Base-by-base conservation (phyloP, 1,140 invertebrate genomes). In the Caenorhabditis inopinata region DNA sequence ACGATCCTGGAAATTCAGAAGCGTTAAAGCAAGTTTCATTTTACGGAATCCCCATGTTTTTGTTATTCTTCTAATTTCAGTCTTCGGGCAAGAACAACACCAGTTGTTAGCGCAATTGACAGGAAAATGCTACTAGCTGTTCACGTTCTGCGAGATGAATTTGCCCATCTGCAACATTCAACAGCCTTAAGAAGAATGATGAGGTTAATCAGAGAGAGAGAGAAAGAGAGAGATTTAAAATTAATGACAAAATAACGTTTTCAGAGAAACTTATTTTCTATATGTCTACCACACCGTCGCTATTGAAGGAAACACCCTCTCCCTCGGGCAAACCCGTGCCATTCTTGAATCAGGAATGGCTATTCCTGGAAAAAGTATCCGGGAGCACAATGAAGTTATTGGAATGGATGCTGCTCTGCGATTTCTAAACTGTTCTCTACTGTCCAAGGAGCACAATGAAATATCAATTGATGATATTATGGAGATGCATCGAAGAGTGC, bases 221-320 rank as follows among this genome's bases (percentile, higher is more conserved):
- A n/a, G n/a, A n/a, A 94, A 94, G 11, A 0, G 9, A 0, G 0
- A 9, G 16, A 97, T 96, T 89, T 96, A 95, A 88, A 0, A 32
- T 27, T 21, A 45, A 12, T 21, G 27, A 47, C 12, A 23, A 2
- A 47, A 77, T 11, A 18, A 53, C 16, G 85, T 86, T 12, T 90
- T 89, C 76, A 85, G 87, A 78, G 90, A 91, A 82, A 87, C 88
- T 0, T 91, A 91, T 84, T 90, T 90, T 83, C 93, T 95, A 86
- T 95, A 98, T 89, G 95, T 98, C 78, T 97, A 97, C 90, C 96
- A 98, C 86, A 97, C 95, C 2, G 95, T 96, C 76, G 96, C 94
- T 38, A 96, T 98, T 82, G 96, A 98, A 91, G 96, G 96, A 1
- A 98, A 98, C 86, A 97, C 96, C 1, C 94, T 98, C 93, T 94